These are phyloP conservation scores for Cepphus grylle DNA, from an alignment of 2,113 vertebrate genomes.

Conservation along the genomic window DNA sequence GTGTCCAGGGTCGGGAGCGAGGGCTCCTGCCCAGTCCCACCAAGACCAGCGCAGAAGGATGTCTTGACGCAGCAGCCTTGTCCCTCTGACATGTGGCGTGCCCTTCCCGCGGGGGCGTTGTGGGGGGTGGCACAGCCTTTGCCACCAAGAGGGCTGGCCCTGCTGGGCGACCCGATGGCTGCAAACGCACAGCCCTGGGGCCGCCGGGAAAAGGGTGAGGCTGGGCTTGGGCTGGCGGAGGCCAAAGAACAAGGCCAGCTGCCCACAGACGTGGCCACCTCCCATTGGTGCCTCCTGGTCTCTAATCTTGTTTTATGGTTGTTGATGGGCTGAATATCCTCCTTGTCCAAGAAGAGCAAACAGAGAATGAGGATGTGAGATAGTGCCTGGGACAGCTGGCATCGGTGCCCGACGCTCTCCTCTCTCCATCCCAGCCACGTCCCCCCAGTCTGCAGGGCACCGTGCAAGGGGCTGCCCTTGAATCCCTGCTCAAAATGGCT, in stretches of 20 bases:
- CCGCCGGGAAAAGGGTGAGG: neutral
- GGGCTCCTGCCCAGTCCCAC: neutral
- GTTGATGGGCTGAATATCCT: constrained; percentile 62
- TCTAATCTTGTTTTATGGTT: constrained; percentile 74
- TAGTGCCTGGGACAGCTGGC: constrained; percentile 64
- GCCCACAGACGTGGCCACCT: constrained; percentile 15
- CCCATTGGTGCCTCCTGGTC: constrained; percentile 7
- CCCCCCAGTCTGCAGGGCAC: neutral
- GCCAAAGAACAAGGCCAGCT: constrained; percentile 75
- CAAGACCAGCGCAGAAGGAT: neutral
- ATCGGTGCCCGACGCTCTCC: neutral
- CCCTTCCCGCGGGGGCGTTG: neutral
- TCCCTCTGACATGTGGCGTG: fast-evolving
- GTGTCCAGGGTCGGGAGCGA: fast-evolving
- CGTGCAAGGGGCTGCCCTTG: neutral
- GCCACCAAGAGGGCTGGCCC: neutral
- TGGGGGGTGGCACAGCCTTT: neutral
- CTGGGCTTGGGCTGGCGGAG: neutral
- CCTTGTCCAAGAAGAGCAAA: constrained; percentile 69
- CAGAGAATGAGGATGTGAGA: constrained; percentile 65
- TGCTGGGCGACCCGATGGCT: neutral
- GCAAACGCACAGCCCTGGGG: neutral
- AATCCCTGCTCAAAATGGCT: neutral
- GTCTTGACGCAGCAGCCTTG: neutral
- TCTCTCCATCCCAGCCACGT: neutral